phyloP scores from a whole-genome alignment of 2,113 vertebrate species.

The Leuciscus idus region DNA sequence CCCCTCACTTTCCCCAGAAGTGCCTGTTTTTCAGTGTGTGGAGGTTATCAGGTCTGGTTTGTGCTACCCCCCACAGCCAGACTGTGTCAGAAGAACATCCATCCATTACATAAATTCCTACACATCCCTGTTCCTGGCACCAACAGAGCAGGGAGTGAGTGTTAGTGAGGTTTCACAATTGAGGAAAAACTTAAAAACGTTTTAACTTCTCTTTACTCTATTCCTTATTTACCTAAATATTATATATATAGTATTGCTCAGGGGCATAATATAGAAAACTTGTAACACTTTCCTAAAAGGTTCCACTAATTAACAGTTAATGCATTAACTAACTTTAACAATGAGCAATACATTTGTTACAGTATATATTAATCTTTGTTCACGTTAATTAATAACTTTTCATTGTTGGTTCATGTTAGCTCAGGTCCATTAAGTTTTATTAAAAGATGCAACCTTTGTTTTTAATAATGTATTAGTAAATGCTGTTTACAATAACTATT shows the following conservation, averaged over 20 bases:
- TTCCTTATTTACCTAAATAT: background rate
- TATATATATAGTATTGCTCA: background rate
- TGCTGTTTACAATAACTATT: too few species aligned
- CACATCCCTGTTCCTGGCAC: conserved; percentile 70
- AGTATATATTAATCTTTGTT: too few species aligned
- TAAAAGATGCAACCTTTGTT: too few species aligned
- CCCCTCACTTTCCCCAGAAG: background rate
- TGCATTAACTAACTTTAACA: too few species aligned
- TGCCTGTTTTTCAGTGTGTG: conserved; percentile 36
- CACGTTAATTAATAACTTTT: too few species aligned
- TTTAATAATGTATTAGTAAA: too few species aligned
- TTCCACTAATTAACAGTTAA: too few species aligned
- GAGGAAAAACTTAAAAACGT: background rate
- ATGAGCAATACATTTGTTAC: too few species aligned
- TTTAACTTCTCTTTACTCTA: background rate
- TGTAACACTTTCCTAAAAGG: background rate
- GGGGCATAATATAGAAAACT: background rate
- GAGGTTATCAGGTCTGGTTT: conserved; percentile 68
- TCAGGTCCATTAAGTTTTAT: too few species aligned
- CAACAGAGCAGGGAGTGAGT: conserved; percentile 44
- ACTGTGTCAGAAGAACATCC: conserved; percentile 59
- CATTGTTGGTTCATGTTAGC: too few species aligned
- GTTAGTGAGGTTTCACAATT: background rate
- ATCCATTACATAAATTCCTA: conserved; percentile 74
- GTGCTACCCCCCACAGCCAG: conserved; percentile 41